Conservation (phyloP, 2,888 invertebrate genomes). For the Coronaproctus castanopsis region DNA sequence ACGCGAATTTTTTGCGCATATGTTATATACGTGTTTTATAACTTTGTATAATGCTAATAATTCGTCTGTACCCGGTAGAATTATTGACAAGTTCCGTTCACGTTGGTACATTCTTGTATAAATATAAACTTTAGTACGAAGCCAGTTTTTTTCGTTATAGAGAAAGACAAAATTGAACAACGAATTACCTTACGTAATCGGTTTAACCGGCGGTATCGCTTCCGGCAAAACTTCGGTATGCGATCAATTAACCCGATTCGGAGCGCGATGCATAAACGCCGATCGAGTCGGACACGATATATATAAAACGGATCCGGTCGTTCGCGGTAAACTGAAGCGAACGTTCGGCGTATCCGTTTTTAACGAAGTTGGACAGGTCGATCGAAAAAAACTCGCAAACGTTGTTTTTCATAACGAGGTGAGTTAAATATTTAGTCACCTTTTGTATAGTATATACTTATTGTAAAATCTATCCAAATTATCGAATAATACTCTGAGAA, state of each 20-base stretch:
- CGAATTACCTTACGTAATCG: slow-evolving; percentile 70
- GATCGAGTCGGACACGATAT: slow-evolving; percentile 75
- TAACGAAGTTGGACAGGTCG: slow-evolving; percentile 42
- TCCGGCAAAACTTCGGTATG: slow-evolving; percentile 72
- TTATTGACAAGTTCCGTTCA: too few species aligned
- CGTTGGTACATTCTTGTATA: too few species aligned
- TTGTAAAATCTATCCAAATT: too few species aligned
- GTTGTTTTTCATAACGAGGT: slow-evolving; percentile 67
- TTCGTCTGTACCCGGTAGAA: too few species aligned
- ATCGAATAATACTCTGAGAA: too few species aligned
- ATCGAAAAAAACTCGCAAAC: slow-evolving; percentile 56
- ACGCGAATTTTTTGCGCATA: too few species aligned
- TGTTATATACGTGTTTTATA: too few species aligned
- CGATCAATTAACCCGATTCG: slow-evolving; percentile 42
- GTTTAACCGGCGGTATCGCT: slow-evolving; percentile 83
- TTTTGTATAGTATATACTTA: too few species aligned
- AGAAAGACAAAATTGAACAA: too few species aligned
- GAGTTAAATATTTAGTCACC: slow-evolving; percentile 16
- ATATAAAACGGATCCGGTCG: slow-evolving; percentile 53
- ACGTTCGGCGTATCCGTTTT: slow-evolving; percentile 56
- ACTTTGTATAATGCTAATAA: too few species aligned
- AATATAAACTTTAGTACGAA: too few species aligned
- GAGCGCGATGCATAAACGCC: slow-evolving; percentile 72
- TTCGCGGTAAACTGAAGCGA: slow-evolving; percentile 41
- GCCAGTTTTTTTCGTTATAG: too few species aligned